Evolutionary conservation across 1,140 invertebrate genomes (phyloP), one percentile per base, ranked within the genome.

Genomic region (Bombus haemorrhoidalis): DNA sequence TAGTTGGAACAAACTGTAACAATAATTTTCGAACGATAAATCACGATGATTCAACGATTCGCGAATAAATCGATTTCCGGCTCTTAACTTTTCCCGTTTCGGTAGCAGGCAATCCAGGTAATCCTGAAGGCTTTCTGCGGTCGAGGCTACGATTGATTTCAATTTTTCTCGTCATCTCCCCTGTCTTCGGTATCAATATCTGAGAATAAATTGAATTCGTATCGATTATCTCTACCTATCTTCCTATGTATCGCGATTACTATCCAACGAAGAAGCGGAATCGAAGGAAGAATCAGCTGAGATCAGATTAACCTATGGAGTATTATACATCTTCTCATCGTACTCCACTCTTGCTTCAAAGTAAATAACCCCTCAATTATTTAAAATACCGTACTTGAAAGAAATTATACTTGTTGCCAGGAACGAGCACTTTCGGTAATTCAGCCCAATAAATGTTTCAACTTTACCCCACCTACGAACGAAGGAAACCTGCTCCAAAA

Each of bases 191-290:
- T 68, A 43, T 59, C 62, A 22, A 59, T 79, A 47, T 79, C 62
- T 37, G 22, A 39, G 28, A 47, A 68, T 79, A 79, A 79, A 79
- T 79, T 43, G 62, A 68, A 79, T 79, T 72, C 47, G 12, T 41
- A 72, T 72, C 68, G 79, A 72, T 41, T 47, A 43, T 41, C 59
- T 22, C 28, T 47, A 25, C 47, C 39, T 39, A 75, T 53, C 39
- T n/a, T 9, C n/a, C 53, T 2, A 18, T 43, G 59, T 25, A 41
- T 28, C 57, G 25, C 28, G 39, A 72, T 41, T 41, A 72, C 34
- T 13, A 15, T 72, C 28, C 69, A 72, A 39, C 18, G 25, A 18
- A 22, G 57, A 41, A 39, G 4, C 25, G 8, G 57, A 62, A 64
- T 15, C 9, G 32, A 18, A 78, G 28, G 41, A 53, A 13, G 32